Evolutionary conservation across 2,888 invertebrate species (phyloP).

Genomic region (Hymenopus coronatus): DNA sequence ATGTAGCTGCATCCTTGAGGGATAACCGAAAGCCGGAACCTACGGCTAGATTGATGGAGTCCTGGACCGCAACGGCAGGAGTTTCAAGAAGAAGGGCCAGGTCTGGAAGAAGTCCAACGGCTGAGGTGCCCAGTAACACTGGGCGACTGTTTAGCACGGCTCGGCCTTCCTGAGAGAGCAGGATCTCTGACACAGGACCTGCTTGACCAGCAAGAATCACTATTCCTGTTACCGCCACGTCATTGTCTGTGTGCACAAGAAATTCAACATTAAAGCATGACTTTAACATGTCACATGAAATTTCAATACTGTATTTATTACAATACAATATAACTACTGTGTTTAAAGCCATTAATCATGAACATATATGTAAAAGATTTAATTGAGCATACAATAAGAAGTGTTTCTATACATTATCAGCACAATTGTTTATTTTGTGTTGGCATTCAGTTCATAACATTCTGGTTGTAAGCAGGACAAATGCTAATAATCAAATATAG

Average conservation of each 20-base stretch:
- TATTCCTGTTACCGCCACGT: not conserved
- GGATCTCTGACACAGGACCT: not conserved
- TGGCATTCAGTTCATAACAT: too few species aligned
- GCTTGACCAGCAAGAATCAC: not conserved
- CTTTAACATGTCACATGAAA: too few species aligned
- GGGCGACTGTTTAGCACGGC: not conserved
- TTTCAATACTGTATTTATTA: too few species aligned
- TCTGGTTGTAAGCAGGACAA: too few species aligned
- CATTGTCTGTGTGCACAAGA: not conserved
- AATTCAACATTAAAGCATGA: not conserved
- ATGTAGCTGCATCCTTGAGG: not conserved
- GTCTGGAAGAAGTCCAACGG: not conserved
- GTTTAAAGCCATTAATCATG: too few species aligned
- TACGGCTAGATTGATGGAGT: not conserved
- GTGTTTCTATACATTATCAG: too few species aligned
- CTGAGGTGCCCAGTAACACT: not conserved
- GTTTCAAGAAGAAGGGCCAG: not conserved
- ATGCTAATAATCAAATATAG: too few species aligned
- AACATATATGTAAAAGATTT: too few species aligned
- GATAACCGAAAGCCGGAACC: not conserved
- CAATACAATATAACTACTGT: too few species aligned
- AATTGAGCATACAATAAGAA: too few species aligned
- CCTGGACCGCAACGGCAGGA: not conserved
- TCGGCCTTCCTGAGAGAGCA: not conserved
- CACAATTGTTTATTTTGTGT: too few species aligned